phyloP scores from a whole-genome alignment of 1,140 invertebrate species.

The Grapholita molesta region DNA sequence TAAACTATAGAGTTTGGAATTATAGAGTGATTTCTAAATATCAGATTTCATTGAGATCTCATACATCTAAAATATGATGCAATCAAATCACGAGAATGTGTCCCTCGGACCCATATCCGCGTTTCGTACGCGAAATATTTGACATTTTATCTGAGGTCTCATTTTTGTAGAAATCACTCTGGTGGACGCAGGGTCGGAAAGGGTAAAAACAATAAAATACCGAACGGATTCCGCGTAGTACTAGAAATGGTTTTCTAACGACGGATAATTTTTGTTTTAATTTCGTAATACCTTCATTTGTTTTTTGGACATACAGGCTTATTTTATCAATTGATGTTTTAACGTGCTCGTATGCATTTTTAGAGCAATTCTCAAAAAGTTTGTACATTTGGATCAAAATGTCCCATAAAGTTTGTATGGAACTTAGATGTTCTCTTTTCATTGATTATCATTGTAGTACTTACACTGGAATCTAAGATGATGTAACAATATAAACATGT shows the following conservation, averaged over 20 bases:
- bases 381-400: no score
- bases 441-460: neutral
- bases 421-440: no score
- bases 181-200: conserved; percentile 54
- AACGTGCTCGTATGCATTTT: no score
- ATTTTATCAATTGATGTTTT: no score
- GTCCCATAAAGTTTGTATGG: no score
- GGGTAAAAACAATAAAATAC: conserved; percentile 37
- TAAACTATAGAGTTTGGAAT: conserved; percentile 41
- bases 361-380: no score
- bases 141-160: conserved; percentile 32
- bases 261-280: no score
- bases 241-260: no score
- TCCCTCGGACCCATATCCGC: conserved; percentile 24
- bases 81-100: neutral
- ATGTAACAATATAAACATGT: neutral
- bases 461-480: neutral
- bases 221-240: conserved; percentile 50
- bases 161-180: conserved; percentile 55
- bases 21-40: conserved; percentile 53
- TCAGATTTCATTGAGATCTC: conserved; percentile 26
- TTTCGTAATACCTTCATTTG: no score
- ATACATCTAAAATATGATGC: neutral
- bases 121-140: conserved; percentile 43
- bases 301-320: no score